phyloP scores from a whole-genome alignment of 2,888 invertebrate genomes.

The Hesperia comma region DNA sequence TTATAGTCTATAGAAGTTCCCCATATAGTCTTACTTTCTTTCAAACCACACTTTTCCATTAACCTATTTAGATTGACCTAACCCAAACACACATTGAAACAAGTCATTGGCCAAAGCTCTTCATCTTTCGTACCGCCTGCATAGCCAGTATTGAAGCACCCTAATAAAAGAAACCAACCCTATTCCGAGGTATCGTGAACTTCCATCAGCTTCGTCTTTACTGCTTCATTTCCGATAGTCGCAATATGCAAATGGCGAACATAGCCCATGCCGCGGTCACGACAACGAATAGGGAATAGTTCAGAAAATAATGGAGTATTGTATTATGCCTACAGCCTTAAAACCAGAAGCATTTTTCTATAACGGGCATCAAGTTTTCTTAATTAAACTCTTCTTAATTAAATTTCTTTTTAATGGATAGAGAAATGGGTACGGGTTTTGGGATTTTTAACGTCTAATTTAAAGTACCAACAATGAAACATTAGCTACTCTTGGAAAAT shows the following conservation, averaged over 20 bases:
- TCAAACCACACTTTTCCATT: no score
- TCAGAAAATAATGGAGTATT: background rate
- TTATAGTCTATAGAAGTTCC: no score
- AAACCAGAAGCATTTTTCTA: no score
- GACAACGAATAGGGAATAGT: slow-evolving; percentile 8
- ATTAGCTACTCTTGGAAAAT: no score
- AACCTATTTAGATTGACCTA: no score
- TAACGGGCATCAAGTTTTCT: no score
- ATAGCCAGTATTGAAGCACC: background rate
- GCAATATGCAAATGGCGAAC: slow-evolving; percentile 32
- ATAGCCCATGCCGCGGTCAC: slow-evolving; percentile 24
- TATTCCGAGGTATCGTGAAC: slow-evolving; percentile 20
- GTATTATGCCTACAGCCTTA: background rate
- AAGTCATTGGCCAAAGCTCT: background rate
- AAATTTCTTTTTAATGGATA: no score
- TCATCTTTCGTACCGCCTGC: background rate
- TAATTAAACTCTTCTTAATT: no score
- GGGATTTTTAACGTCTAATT: no score
- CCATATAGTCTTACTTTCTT: no score
- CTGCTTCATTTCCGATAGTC: slow-evolving; percentile 36
- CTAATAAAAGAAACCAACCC: slow-evolving; percentile 24
- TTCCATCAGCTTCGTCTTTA: slow-evolving; percentile 29
- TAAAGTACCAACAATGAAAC: no score
- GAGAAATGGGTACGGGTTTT: no score
- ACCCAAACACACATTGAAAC: background rate